phyloP scores from a whole-genome alignment of 2,888 invertebrate genomes.

The Pristionchus exspectatus region DNA sequence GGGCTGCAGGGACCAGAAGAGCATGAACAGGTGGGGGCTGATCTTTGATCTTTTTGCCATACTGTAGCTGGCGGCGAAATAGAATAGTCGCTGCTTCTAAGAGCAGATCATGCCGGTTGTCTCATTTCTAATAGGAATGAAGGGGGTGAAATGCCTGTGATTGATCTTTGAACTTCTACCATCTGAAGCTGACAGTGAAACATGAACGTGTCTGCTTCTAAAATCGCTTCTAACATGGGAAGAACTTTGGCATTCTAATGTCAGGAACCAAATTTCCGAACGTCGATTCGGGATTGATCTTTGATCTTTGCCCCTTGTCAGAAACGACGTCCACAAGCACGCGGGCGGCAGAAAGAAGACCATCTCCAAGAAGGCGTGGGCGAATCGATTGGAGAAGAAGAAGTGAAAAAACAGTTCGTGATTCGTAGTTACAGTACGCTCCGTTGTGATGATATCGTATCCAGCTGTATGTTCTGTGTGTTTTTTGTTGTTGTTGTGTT shows the following conservation, averaged over 20 bases:
- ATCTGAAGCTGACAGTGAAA: neutral
- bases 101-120: too few relatives aligned
- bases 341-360: slow-evolving; percentile 41
- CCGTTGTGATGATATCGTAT: neutral
- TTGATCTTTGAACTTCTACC: neutral
- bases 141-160: too few relatives aligned
- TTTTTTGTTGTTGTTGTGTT: neutral
- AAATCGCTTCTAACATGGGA: neutral
- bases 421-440: neutral
- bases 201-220: neutral
- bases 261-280: too few relatives aligned
- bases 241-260: too few relatives aligned
- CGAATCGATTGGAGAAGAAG: slow-evolving; percentile 52
- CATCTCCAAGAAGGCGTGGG: slow-evolving; percentile 47
- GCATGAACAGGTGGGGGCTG: slow-evolving; percentile 79
- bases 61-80: too few relatives aligned
- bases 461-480: neutral
- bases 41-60: slow-evolving; percentile 14
- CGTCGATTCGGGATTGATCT: neutral
- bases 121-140: too few relatives aligned
- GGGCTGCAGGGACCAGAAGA: slow-evolving; percentile 80
- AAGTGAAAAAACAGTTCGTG: neutral
- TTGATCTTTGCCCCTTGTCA: slow-evolving; percentile 19
- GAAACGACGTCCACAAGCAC: slow-evolving; percentile 52
- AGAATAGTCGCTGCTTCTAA: too few relatives aligned